These are phyloP conservation scores for Laothoe populi DNA, from an alignment of 2,888 invertebrate genomes.

Conservation along the genomic window DNA sequence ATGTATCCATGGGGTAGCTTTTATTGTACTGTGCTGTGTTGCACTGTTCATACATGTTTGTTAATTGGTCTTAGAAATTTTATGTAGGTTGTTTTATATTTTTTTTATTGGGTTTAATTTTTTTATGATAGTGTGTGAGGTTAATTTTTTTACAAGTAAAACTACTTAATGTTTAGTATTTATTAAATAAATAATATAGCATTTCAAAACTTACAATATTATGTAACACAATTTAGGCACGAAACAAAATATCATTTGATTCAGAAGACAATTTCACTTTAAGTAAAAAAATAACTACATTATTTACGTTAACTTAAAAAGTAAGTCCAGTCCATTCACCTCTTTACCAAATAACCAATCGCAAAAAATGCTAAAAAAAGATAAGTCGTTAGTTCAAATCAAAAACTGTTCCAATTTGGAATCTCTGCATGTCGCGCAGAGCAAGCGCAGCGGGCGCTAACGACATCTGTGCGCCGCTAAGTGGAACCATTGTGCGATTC, in stretches of 20 bases:
- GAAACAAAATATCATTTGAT: not conserved
- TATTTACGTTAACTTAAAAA: constrained; percentile 1
- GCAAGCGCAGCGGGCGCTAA: constrained; percentile 76
- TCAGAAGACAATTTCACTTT: not conserved
- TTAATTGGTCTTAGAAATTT: no score
- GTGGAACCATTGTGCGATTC: constrained; percentile 79
- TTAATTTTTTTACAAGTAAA: no score
- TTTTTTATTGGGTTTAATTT: no score
- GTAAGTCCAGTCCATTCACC: constrained; percentile 11
- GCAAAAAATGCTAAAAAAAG: constrained; percentile 20
- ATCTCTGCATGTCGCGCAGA: constrained; percentile 60
- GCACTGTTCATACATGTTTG: no score
- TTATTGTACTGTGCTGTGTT: no score
- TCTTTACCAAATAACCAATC: constrained; percentile 21
- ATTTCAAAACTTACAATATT: not conserved
- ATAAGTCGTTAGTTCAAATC: constrained; percentile 17
- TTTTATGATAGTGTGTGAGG: no score
- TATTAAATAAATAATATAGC: no score
- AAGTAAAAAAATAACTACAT: not conserved
- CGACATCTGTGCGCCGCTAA: constrained; percentile 80
- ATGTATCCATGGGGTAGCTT: no score
- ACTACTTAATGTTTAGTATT: no score
- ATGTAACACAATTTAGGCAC: not conserved
- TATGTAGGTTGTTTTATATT: no score
- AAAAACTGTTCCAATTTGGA: constrained; percentile 58